Percentiles rank a stretch among this genome's conserved stretches.
Evolutionary conservation across 2,797 vertebrate species (phyloP).

Genomic region (Trematomus bernacchii): DNA sequence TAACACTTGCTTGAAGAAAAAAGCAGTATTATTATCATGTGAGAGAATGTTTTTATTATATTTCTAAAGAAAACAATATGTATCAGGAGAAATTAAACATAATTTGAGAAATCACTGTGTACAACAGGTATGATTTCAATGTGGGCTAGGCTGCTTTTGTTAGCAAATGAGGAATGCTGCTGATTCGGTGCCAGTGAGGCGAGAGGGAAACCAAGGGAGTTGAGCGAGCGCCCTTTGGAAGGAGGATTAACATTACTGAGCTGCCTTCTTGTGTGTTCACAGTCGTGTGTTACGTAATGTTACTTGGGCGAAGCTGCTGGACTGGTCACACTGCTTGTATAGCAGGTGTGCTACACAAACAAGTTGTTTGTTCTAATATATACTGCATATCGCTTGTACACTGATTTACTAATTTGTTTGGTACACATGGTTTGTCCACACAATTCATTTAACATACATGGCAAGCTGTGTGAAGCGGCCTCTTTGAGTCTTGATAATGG

Average conservation of each 20-base stretch:
- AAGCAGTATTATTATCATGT: not conserved
- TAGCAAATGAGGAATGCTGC: slow-evolving; percentile 51
- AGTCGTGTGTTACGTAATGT: slow-evolving; percentile 55
- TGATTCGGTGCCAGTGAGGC: slow-evolving; percentile 50
- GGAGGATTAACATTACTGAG: slow-evolving; percentile 74
- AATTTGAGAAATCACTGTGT: not conserved
- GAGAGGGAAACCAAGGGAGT: slow-evolving; percentile 55
- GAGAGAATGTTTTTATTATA: slow-evolving; percentile 1
- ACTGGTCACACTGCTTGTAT: slow-evolving; percentile 46
- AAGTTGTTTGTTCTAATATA: not conserved
- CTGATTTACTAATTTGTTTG: not conserved
- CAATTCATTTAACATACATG: not conserved
- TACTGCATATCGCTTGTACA: not conserved
- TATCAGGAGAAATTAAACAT: not conserved
- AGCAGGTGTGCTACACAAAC: slow-evolving; percentile 42
- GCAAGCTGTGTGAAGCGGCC: not conserved
- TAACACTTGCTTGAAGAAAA: slow-evolving; percentile 2
- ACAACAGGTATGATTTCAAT: slow-evolving; percentile 16
- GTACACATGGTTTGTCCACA: not conserved
- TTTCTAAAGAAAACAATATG: not conserved
- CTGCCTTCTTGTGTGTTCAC: slow-evolving; percentile 67
- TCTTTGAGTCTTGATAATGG: slow-evolving; percentile 18
- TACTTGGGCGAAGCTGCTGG: slow-evolving; percentile 41
- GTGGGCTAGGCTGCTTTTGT: slow-evolving; percentile 12
- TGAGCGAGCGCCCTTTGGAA: slow-evolving; percentile 57